Conservation (phyloP, 2,888 invertebrate species). For the Apeira syringaria region DNA sequence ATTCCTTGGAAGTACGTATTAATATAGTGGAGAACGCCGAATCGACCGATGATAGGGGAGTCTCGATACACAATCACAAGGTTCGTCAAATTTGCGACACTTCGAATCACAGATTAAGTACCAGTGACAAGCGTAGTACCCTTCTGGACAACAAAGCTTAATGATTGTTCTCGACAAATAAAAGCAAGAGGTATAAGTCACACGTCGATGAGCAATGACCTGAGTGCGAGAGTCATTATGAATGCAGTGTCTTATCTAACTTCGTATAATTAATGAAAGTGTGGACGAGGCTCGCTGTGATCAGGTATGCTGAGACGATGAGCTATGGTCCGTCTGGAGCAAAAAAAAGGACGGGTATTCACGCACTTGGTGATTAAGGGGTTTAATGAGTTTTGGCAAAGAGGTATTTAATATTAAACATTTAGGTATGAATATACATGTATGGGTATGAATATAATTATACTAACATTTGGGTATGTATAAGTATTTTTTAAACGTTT, state of each 20-base stretch:
- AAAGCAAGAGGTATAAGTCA: constrained; percentile 53
- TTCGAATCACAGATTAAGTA: too few species aligned
- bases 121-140: neutral
- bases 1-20: too few species aligned
- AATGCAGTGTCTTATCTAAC: constrained; percentile 81
- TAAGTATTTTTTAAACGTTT: too few species aligned
- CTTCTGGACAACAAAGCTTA: constrained; percentile 48
- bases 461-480: too few species aligned
- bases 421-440: too few species aligned
- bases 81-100: constrained; percentile 3
- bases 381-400: constrained; percentile 12
- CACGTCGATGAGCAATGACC: constrained; percentile 73
- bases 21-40: too few species aligned
- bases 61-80: neutral
- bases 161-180: constrained; percentile 60
- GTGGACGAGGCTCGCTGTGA: constrained; percentile 71
- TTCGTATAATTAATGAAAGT: constrained; percentile 81
- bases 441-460: too few species aligned
- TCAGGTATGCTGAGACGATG: constrained; percentile 38
- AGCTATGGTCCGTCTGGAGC: constrained; percentile 24
- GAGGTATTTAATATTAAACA: too few species aligned
- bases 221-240: constrained; percentile 70
- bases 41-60: too few species aligned
- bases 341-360: constrained; percentile 23
- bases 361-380: constrained; percentile 11